A percentile compares a stretch with the other conserved stretches of the same genome.
These are phyloP conservation scores for Agrotis exclamationis DNA, from an alignment of 2,888 invertebrate species.

Conservation along the genomic window DNA sequence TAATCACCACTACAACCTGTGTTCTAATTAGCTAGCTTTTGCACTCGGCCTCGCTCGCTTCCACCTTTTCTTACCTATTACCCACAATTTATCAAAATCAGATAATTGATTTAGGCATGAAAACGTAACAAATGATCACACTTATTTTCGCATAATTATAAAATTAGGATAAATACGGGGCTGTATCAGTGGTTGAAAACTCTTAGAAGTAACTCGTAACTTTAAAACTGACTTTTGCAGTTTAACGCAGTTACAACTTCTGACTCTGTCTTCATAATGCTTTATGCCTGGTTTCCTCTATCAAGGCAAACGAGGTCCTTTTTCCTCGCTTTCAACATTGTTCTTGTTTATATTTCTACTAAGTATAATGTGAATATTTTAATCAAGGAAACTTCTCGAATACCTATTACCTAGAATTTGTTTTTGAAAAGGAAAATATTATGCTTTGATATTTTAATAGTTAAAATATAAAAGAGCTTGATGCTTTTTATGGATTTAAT, in stretches of 20 bases:
- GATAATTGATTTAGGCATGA: too few relatives aligned
- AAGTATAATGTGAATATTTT: background rate
- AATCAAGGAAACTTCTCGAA: constrained; percentile 13
- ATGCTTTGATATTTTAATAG: too few relatives aligned
- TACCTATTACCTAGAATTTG: too few relatives aligned
- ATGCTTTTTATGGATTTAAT: too few relatives aligned
- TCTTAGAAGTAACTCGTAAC: background rate
- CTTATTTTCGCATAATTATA: too few relatives aligned
- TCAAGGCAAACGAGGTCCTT: constrained; percentile 17
- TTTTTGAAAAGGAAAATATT: background rate
- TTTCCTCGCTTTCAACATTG: background rate
- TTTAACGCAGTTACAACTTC: background rate
- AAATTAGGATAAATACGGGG: background rate
- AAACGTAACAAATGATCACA: too few relatives aligned
- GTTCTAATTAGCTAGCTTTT: background rate
- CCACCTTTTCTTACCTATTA: too few relatives aligned
- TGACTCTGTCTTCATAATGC: background rate
- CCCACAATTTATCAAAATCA: too few relatives aligned
- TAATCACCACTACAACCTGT: background rate
- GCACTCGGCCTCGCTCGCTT: too few relatives aligned
- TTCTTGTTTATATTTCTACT: background rate
- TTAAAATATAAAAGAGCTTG: too few relatives aligned
- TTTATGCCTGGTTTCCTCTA: background rate
- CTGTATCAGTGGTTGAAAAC: background rate
- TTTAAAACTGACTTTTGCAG: too few relatives aligned